These are phyloP conservation scores for Minunthozetes semirufus DNA, from an alignment of 2,888 invertebrate genomes.

Conservation along the genomic window DNA sequence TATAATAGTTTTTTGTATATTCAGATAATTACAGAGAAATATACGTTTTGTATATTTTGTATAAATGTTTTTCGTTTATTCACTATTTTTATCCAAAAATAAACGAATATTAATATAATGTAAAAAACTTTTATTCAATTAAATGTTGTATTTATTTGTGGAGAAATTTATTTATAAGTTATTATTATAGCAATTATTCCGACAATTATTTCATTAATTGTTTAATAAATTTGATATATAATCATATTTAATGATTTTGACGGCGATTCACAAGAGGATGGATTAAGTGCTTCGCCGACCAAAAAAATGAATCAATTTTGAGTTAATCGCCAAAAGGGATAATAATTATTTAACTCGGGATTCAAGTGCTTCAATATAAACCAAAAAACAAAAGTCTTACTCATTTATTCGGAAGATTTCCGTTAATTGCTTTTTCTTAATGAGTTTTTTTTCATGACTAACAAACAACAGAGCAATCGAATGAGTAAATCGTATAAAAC, in stretches of 20 bases:
- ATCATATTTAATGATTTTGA: constrained; percentile 1
- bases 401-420: neutral
- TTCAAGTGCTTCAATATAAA: neutral
- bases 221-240: neutral
- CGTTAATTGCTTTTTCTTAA: too few relatives aligned
- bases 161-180: neutral
- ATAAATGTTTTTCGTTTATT: neutral
- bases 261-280: neutral
- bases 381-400: neutral
- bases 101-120: neutral
- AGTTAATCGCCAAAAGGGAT: neutral
- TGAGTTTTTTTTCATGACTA: too few relatives aligned
- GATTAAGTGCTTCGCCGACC: neutral
- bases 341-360: neutral
- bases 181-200: neutral
- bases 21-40: too few relatives aligned
- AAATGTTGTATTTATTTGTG: constrained; percentile 5
- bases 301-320: neutral
- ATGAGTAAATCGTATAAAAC: too few relatives aligned
- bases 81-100: neutral
- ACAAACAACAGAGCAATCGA: too few relatives aligned
- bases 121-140: neutral
- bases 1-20: too few relatives aligned
- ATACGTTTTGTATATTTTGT: neutral
- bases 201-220: neutral